Evolutionary conservation across 2,888 invertebrate species (phyloP), one percentile per base, ranked within the genome.

Genomic region (Dromius quadrimaculatus): DNA sequence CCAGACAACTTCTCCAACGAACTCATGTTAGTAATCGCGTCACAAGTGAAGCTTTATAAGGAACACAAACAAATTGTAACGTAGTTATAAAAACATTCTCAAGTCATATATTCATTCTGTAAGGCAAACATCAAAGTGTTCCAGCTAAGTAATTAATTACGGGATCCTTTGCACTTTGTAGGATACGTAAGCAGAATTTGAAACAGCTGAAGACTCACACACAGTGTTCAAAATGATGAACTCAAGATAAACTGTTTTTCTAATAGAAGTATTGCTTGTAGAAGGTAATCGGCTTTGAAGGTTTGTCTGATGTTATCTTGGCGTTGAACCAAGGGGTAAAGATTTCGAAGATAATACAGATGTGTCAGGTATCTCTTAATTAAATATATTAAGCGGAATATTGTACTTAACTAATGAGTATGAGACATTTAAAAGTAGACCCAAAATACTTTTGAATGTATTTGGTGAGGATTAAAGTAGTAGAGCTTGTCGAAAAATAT

Each of bases 81-180:
- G 11, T 38, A 38, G 20, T 62, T 38, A 62, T 62, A 62, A 41
- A 62, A 41, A 38, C 23, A 59, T 59, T 59, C 38, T 41, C 36
- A 59, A 36, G 36, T 59, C 34, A 59, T 41, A 41, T 41, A 41
- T 62, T 28, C 50, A 54, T 54, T 62, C 38, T 22, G 38, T 41
- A 62, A 62, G 41, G 41, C 62, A 15, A 17, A 65, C 65, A 50
- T 65, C 65, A 65, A 65, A 65, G 65, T 54, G 34, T 38, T 13
- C 20, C 50, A 50, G 45, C 65, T 65, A 65, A 65, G 65, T 65
- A 65, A 65, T 65, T 65, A 65, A 65, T 65, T 65, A 65, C 65
- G 8, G 23, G 54, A 65, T 65, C 34, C 65, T 65, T 34, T 54
- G 32, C 38, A 13, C 36, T 65, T 65, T 65, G 47, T 65, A 50